Evolutionary conservation across 2,797 vertebrate species (phyloP).

Genomic region (Neopelma chrysocephalum): DNA sequence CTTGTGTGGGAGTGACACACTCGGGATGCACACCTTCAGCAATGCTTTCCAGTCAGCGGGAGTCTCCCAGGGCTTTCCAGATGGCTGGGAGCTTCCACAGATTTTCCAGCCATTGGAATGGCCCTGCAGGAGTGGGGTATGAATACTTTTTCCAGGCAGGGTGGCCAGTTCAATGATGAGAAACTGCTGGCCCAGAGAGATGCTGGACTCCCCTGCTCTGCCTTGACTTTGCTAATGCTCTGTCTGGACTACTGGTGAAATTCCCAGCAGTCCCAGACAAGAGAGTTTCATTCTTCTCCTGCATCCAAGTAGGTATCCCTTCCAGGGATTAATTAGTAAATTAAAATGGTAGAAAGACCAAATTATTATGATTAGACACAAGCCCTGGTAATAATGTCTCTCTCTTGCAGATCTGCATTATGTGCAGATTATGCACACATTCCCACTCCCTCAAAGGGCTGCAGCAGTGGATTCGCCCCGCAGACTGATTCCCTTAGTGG

Average conservation of each 20-base stretch:
- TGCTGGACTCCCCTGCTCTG: rapidly evolving
- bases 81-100: background rate
- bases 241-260: background rate
- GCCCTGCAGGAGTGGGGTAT: background rate
- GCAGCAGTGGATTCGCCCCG: background rate
- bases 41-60: background rate
- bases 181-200: background rate
- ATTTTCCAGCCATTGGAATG: background rate
- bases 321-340: slow-evolving; percentile 51
- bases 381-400: background rate
- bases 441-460: background rate
- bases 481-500: rapidly evolving
- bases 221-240: background rate
- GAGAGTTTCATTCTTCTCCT: background rate
- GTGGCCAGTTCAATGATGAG: rapidly evolving
- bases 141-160: background rate
- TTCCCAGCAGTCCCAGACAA: background rate
- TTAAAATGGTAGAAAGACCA: background rate
- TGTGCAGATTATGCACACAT: background rate
- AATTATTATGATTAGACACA: background rate
- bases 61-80: background rate
- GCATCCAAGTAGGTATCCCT: background rate
- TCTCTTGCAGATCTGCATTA: background rate
- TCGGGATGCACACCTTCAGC: background rate
- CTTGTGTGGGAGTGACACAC: rapidly evolving